Evolutionary conservation across 1,140 invertebrate species (phyloP).

Genomic region (Doryteuthis pealeii): DNA sequence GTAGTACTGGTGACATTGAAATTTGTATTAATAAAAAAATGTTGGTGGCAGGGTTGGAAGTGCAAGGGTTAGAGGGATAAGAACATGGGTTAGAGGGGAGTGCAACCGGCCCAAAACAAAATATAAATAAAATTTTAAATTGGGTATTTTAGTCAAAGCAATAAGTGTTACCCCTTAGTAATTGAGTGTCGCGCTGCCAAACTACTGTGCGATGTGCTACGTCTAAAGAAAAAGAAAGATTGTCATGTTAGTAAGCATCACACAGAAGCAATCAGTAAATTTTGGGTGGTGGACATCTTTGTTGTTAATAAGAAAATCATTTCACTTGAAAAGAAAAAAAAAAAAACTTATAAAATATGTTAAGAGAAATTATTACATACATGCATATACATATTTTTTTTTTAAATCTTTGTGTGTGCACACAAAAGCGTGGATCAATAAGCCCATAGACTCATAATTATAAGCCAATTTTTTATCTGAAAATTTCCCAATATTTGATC

Average conservation of each 20-base stretch:
- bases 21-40: too few species aligned
- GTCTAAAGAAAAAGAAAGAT: slow-evolving; percentile 26
- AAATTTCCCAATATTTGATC: too few species aligned
- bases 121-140: background rate
- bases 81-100: background rate
- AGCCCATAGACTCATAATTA: too few species aligned
- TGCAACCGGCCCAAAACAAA: background rate
- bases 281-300: background rate
- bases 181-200: slow-evolving; percentile 15
- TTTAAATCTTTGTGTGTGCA: too few species aligned
- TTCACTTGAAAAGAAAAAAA: too few species aligned
- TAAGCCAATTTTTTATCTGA: too few species aligned
- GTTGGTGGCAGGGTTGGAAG: background rate
- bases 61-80: background rate
- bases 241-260: background rate
- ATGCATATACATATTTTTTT: too few species aligned
- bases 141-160: background rate
- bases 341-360: background rate
- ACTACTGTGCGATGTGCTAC: slow-evolving; percentile 29
- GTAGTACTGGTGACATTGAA: too few species aligned
- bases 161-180: background rate
- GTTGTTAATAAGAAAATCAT: background rate
- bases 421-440: too few species aligned
- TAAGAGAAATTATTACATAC: background rate
- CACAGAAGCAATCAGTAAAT: background rate